These are phyloP conservation scores for Acanthosepion lycidas DNA, from an alignment of 2,888 invertebrate species.

Conservation along the genomic window DNA sequence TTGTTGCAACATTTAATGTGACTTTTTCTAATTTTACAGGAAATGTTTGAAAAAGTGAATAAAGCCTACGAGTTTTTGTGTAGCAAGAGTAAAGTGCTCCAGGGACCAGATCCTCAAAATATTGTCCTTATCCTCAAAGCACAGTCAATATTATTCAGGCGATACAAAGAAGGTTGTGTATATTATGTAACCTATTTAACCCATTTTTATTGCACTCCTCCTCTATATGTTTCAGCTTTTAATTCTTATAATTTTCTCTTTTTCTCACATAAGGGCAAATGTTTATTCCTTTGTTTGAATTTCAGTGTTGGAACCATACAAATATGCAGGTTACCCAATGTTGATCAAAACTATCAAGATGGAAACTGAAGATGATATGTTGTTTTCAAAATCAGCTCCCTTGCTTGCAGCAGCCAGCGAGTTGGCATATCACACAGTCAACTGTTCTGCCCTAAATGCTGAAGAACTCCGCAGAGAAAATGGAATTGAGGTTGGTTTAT, in stretches of 20 bases:
- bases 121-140: slow-evolving; percentile 82
- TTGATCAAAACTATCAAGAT: slow-evolving; percentile 94
- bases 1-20: background rate
- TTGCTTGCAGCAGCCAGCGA: slow-evolving; percentile 87
- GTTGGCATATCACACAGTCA: slow-evolving; percentile 95
- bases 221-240: too few relatives aligned
- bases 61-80: slow-evolving; percentile 98
- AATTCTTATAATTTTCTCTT: too few relatives aligned
- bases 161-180: slow-evolving; percentile 87
- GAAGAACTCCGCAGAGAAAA: slow-evolving; percentile 96
- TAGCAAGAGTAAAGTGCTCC: slow-evolving; percentile 81
- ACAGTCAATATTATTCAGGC: slow-evolving; percentile 93
- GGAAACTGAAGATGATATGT: slow-evolving; percentile 92
- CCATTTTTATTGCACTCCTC: too few relatives aligned
- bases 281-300: slow-evolving; percentile 49
- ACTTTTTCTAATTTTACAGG: slow-evolving; percentile 77
- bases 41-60: slow-evolving; percentile 96
- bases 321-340: slow-evolving; percentile 99
- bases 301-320: slow-evolving; percentile 87
- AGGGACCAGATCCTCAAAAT: slow-evolving; percentile 94
- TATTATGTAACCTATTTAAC: background rate
- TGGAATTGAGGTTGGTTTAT: slow-evolving; percentile 83
- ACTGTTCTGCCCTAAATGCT: slow-evolving; percentile 96
- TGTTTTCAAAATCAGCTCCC: slow-evolving; percentile 88
- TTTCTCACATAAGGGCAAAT: background rate